These are phyloP conservation scores for Lacerta viridis DNA, from an alignment of 2,797 vertebrate genomes.

Conservation along the genomic window DNA sequence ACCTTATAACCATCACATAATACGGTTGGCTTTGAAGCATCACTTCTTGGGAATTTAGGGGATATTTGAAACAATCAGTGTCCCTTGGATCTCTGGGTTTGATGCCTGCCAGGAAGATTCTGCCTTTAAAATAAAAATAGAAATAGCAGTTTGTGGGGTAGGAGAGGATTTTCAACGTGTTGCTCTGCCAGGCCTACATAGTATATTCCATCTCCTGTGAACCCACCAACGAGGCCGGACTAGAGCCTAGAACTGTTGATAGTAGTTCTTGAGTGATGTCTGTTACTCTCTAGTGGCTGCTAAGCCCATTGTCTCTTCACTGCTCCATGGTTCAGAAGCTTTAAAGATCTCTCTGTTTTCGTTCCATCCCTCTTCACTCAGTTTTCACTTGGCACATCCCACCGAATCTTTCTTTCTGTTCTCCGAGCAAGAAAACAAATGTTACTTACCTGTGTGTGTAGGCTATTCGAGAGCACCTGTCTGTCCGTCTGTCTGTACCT, in stretches of 20 bases:
- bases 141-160: not conserved
- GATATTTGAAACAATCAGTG: conserved; percentile 44
- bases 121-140: conserved; percentile 43
- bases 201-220: conserved; percentile 19
- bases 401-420: conserved; percentile 70
- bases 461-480: conserved; percentile 72
- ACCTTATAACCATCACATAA: not conserved
- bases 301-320: conserved; percentile 35
- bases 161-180: conserved; percentile 33
- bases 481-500: conserved; percentile 63
- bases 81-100: conserved; percentile 36
- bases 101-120: conserved; percentile 58
- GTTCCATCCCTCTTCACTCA: conserved; percentile 30
- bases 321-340: conserved; percentile 65
- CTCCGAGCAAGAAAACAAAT: conserved; percentile 49
- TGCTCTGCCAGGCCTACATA: conserved; percentile 47
- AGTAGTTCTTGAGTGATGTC: conserved; percentile 58
- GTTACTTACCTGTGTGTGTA: conserved; percentile 68
- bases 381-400: conserved; percentile 56
- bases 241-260: conserved; percentile 58
- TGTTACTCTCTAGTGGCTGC: conserved; percentile 35
- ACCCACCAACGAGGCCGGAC: conserved; percentile 51
- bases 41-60: conserved; percentile 23
- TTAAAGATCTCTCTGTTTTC: conserved; percentile 49
- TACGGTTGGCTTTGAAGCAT: conserved; percentile 5